Evolutionary conservation across 2,888 invertebrate species (phyloP), one percentile per base, ranked within the genome.

Genomic region (Odontocerum albicorne): DNA sequence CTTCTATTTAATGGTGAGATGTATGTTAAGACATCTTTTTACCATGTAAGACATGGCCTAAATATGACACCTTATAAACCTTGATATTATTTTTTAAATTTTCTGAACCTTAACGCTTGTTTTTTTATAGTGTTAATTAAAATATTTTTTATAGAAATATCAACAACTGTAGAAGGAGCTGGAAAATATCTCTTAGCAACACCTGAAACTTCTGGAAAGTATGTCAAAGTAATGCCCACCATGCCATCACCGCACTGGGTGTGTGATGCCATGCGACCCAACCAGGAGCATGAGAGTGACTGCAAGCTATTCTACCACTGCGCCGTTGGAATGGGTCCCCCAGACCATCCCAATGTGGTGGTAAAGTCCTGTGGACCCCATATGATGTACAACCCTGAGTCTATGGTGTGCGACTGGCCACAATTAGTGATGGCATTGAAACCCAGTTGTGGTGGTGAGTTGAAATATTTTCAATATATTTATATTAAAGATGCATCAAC

Each of bases 261-360:
- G 6, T 75, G 75, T 68, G 72, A 80, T 67, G 65, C 78, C 0
- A 66, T 68, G 0, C 73, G 74, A 10, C 84, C 85, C 0, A 80
- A 81, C 66, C 74, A 79, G 65, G 78, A 82, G 10, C 85, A 85
- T 68, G 82, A 83, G 0, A 76, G 71, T 0, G 82, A 89, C 68
- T 91, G 90, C 65, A 74, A 76, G 62, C 74, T 82, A 65, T 91
- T 87, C 72, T 82, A 85, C 66, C 86, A 89, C 54, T 90, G 90
- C 58, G 72, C 74, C 0, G 81, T 82, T 0, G 71, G 70, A 19
- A 55, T 62, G 2, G 60, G 62, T 12, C 65, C 68, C 21, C 65
- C 69, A 1, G 67, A 66, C n/a, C 72, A 71, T 1, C 71, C 72
- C 44, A 69, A 74, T 51, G 70, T 79, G 16, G 82, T 86, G 4